Conservation (phyloP, 2,113 vertebrate species). For the Apistogramma diplotaenia region DNA sequence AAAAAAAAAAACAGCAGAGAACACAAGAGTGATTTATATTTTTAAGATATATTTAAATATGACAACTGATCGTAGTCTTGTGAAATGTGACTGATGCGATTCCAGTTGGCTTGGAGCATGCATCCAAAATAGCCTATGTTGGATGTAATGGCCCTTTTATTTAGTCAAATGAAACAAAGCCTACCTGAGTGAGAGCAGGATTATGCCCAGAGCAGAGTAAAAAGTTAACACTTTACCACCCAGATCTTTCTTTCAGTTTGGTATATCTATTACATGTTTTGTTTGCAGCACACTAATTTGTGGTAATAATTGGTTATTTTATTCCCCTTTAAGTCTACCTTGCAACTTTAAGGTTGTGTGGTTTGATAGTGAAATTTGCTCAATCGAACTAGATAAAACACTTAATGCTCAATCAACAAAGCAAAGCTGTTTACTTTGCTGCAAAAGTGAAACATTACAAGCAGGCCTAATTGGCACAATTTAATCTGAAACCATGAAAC, state of each 20-base stretch:
- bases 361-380: not conserved
- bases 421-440: not conserved
- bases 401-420: not conserved
- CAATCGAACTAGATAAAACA: not conserved
- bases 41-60: not conserved
- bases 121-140: constrained; percentile 31
- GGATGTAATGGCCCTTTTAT: constrained; percentile 14
- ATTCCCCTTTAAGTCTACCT: not conserved
- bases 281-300: not conserved
- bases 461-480: not conserved
- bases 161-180: constrained; percentile 39
- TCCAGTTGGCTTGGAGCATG: not conserved
- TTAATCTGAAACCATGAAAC: constrained; percentile 4
- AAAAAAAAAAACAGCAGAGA: too few relatives aligned
- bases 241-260: constrained; percentile 2
- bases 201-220: constrained; percentile 28
- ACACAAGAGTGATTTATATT: not conserved
- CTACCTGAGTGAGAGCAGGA: constrained; percentile 50
- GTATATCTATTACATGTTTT: not conserved
- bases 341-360: not conserved
- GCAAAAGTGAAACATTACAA: not conserved
- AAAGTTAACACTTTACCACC: constrained; percentile 31
- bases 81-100: not conserved
- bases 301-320: not conserved
- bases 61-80: not conserved